Percentiles rank a stretch among this genome's conserved stretches.
These are phyloP conservation scores for Aphidoletes aphidimyza DNA, from an alignment of 2,888 invertebrate species.

Conservation along the genomic window DNA sequence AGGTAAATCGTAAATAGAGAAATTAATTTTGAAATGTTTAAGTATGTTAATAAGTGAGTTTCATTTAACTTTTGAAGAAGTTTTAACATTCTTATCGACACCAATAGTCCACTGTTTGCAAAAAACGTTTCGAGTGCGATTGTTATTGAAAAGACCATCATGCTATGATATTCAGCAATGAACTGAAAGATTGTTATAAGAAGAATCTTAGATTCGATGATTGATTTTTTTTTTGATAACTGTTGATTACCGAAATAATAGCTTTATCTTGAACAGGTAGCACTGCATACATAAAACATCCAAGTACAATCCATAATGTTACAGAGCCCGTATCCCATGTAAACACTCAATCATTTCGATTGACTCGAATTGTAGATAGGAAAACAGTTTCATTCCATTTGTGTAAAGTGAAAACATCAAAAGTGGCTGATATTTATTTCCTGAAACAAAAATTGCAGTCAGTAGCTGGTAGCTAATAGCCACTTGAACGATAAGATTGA, in stretches of 20 bases:
- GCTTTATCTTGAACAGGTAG: conserved; percentile 59
- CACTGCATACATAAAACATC: conserved; percentile 59
- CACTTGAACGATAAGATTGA: neutral
- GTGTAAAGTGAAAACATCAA: conserved; percentile 58
- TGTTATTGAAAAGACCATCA: conserved; percentile 64
- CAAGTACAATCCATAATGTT: conserved; percentile 68
- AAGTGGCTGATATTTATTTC: neutral
- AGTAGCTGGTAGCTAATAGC: too few species aligned
- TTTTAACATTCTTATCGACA: conserved; percentile 66
- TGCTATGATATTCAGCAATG: neutral
- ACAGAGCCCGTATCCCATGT: conserved; percentile 66
- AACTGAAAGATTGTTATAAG: too few species aligned
- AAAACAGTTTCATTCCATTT: conserved; percentile 66
- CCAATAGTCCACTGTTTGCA: conserved; percentile 71
- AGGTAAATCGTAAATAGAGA: conserved; percentile 66
- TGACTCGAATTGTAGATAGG: conserved; percentile 62
- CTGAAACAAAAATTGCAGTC: neutral
- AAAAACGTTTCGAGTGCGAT: conserved; percentile 75
- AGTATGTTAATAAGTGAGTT: conserved; percentile 60
- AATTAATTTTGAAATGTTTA: conserved; percentile 65
- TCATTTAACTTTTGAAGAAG: conserved; percentile 64
- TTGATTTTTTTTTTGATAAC: too few species aligned
- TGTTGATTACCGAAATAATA: too few species aligned
- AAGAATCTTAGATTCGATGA: too few species aligned
- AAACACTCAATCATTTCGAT: conserved; percentile 66